Base-by-base conservation (phyloP, 2,797 vertebrate species). In the Oryzias dopingdopingensis region DNA sequence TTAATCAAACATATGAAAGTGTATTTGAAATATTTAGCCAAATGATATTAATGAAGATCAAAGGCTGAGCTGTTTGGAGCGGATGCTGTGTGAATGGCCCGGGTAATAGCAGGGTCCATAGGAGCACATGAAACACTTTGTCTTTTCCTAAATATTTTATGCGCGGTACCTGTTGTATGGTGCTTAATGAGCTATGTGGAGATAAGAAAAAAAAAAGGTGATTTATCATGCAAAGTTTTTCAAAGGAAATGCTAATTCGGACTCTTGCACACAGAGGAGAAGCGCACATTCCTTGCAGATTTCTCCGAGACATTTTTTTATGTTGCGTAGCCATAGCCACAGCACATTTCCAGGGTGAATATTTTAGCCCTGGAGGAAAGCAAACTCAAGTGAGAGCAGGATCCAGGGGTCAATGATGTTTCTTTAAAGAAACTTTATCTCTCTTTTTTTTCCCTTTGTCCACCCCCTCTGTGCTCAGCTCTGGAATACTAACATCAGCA, bases 301-400 rank as follows among this genome's bases (percentile, higher is more conserved):
- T 73, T 59, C 64, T 65, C 45, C 45, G 4, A 37, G 70, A 77
- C 70, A 65, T 72, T 55, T 75, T 65, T 41, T 53, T 16, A 42
- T 42, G 7, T 17, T 29, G 78, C 92, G 89, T 91, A 90, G 88
- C 86, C 88, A 86, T 85, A 68, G 87, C 88, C 83, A 74, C 89
- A 81, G 86, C 78, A 76, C 90, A 91, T 94, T 93, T 92, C 91
- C 91, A 84, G 89, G 88, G 93, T 95, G 94, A 95, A 96, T 96
- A 95, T 95, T 96, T 96, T 93, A 94, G 94, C 92, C 92, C 93
- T 79, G 89, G 70, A 94, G 92, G 93, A 95, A 95, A 95, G 93
- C 90, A 92, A 95, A 95, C 94, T 93, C 91, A 90, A 93, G 93
- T 85, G 51, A 92, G 83, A 93, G 91, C 88, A 89, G 76, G 78